Conservation (phyloP, 2,113 vertebrate genomes). For the Poicephalus meyeri region DNA sequence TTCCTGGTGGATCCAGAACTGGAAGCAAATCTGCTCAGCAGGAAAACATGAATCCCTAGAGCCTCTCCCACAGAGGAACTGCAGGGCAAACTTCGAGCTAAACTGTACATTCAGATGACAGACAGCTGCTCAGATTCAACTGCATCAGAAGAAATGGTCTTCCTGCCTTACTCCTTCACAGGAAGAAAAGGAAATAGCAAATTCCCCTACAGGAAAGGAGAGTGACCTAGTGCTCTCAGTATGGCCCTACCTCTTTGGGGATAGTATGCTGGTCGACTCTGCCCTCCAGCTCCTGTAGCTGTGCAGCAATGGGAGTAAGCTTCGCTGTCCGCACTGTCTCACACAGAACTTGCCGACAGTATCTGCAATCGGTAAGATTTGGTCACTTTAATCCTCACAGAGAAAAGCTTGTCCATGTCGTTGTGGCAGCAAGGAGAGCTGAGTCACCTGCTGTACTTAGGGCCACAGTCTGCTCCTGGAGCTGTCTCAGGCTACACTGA, state of each 20-base stretch:
- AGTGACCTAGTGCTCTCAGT: not conserved
- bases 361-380: slow-evolving; percentile 73
- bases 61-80: not conserved
- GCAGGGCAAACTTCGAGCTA: not conserved
- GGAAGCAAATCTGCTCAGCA: not conserved
- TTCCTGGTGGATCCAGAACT: not conserved
- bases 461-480: not conserved
- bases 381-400: not conserved
- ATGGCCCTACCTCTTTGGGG: slow-evolving; percentile 88
- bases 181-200: not conserved
- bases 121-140: not conserved
- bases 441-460: not conserved
- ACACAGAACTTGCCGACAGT: slow-evolving; percentile 90
- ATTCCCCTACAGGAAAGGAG: not conserved
- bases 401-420: not conserved
- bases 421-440: not conserved
- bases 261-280: slow-evolving; percentile 88
- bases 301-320: slow-evolving; percentile 90
- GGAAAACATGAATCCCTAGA: not conserved
- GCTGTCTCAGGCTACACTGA: not conserved
- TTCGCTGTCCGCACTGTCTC: slow-evolving; percentile 93
- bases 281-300: slow-evolving; percentile 92
- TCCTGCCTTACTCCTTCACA: not conserved
- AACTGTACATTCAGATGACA: not conserved
- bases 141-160: not conserved